phyloP scores from a whole-genome alignment of 2,888 invertebrate genomes.

The Papilio demoleus region DNA sequence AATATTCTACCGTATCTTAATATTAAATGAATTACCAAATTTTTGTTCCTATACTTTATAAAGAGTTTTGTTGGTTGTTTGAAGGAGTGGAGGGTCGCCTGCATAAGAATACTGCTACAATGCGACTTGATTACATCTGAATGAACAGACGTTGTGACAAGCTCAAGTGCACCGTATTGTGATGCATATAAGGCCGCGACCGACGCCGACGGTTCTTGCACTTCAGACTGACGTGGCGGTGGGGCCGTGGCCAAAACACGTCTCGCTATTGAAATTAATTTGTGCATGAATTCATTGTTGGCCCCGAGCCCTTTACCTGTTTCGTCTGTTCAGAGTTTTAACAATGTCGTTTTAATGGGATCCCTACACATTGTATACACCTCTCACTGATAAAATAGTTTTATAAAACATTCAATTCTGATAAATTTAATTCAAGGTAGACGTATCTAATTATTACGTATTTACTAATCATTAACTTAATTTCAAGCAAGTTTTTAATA shows the following conservation, averaged over 20 bases:
- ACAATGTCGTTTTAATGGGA: conserved; percentile 41
- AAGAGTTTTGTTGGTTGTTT: conserved; percentile 43
- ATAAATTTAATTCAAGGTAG: neutral
- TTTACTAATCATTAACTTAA: no score
- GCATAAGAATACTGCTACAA: conserved; percentile 55
- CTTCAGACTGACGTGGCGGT: conserved; percentile 19
- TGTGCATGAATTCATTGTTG: conserved; percentile 40
- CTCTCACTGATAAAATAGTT: neutral
- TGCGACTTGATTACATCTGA: conserved; percentile 59
- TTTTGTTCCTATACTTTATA: conserved; percentile 34
- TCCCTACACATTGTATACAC: conserved; percentile 54
- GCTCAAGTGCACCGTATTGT: conserved; percentile 61
- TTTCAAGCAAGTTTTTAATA: no score
- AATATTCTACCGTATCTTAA: neutral
- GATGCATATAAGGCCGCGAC: conserved; percentile 49
- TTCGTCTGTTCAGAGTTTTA: conserved; percentile 27
- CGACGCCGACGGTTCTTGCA: conserved; percentile 24
- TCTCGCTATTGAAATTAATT: conserved; percentile 34
- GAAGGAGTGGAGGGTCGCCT: conserved; percentile 45
- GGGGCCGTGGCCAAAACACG: conserved; percentile 28
- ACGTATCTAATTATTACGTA: no score
- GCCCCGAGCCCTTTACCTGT: conserved; percentile 34
- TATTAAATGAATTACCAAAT: conserved; percentile 4
- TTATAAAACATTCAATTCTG: neutral
- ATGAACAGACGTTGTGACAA: conserved; percentile 58